Evolutionary conservation across 1,140 invertebrate species (phyloP).

Genomic region (Acyrthosiphon pisum): DNA sequence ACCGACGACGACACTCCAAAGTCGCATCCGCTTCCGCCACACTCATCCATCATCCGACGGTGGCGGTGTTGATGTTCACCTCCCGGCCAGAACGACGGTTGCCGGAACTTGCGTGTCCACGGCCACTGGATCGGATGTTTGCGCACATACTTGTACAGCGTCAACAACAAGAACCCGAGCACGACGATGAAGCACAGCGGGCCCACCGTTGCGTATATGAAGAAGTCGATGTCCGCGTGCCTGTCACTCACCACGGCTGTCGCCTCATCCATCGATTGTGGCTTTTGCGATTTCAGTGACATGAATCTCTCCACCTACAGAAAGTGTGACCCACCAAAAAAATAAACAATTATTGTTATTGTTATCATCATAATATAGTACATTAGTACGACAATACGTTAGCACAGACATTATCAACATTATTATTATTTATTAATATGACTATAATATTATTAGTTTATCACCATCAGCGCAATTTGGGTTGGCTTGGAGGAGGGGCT

Average conservation of each 20-base stretch:
- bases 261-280: conserved; percentile 59
- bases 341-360: neutral
- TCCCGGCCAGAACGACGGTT: conserved; percentile 57
- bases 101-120: conserved; percentile 60
- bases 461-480: too few species aligned
- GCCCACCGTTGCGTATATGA: conserved; percentile 61
- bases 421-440: neutral
- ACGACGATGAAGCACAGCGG: conserved; percentile 60
- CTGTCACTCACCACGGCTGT: conserved; percentile 58
- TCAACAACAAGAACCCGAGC: conserved; percentile 59
- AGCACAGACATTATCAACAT: neutral
- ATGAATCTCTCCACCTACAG: conserved; percentile 52
- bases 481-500: too few species aligned
- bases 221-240: conserved; percentile 61
- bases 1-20: neutral
- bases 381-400: neutral
- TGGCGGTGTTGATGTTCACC: neutral
- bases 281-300: conserved; percentile 60
- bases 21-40: neutral
- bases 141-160: conserved; percentile 59
- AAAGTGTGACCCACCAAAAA: neutral
- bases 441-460: neutral
- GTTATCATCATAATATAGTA: neutral
- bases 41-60: conserved; percentile 19
- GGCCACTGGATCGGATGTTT: conserved; percentile 59